Evolutionary conservation across 2,113 vertebrate genomes (phyloP).

Genomic region (Malurus alboscapulatus): DNA sequence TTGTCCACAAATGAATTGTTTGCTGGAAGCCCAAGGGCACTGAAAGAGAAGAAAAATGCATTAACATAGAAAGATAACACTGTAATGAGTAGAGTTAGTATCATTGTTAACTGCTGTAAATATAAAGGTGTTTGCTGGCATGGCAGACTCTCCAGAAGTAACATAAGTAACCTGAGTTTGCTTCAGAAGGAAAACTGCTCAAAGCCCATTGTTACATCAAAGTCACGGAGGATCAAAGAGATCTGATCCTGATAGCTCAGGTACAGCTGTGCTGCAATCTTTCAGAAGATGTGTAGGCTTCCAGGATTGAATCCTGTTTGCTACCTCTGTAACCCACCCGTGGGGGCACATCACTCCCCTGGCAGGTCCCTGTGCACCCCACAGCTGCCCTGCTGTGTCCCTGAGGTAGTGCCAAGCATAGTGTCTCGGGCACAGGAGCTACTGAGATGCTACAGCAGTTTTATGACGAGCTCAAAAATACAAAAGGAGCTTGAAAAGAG

Average conservation of each 20-base stretch:
- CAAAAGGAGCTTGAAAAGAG: not conserved
- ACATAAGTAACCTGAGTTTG: not conserved
- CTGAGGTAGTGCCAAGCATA: fast-evolving
- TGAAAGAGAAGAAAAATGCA: not conserved
- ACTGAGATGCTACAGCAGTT: not conserved
- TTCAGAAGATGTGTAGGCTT: not conserved
- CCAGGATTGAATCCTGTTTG: not conserved
- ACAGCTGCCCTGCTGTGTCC: fast-evolving
- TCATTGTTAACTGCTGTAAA: conserved; percentile 18
- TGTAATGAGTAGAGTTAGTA: not conserved
- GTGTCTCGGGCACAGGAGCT: fast-evolving
- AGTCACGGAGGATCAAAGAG: conserved; percentile 7
- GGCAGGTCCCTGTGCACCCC: not conserved
- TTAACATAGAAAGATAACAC: not conserved
- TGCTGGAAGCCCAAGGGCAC: not conserved
- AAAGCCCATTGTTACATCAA: conserved; percentile 28
- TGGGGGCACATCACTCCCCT: not conserved
- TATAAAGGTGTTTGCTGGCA: not conserved
- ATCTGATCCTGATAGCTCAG: not conserved
- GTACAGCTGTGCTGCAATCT: not conserved
- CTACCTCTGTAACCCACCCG: not conserved
- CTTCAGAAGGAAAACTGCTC: conserved; percentile 7
- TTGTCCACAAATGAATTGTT: not conserved
- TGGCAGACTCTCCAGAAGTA: not conserved
- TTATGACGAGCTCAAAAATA: not conserved